A percentile compares a stretch with the other conserved stretches of the same genome.
phyloP scores from a whole-genome alignment of 1,140 invertebrate genomes.

The Watersipora subatra region DNA sequence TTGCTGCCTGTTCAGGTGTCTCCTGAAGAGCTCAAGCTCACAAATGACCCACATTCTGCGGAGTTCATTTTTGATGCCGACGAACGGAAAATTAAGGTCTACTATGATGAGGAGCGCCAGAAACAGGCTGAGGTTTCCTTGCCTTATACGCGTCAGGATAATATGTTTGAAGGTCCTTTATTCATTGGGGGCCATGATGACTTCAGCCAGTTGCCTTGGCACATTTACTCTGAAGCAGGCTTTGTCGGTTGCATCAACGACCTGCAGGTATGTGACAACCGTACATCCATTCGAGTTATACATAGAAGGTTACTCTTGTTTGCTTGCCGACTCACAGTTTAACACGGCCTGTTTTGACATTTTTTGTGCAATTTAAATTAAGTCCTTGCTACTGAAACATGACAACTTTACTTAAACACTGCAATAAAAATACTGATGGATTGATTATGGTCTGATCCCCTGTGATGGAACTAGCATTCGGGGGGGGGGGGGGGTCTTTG shows the following conservation, averaged over 20 bases:
- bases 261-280: background rate
- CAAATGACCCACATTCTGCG: background rate
- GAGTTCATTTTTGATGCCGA: background rate
- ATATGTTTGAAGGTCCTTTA: background rate
- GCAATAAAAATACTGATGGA: no score
- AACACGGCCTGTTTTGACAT: no score
- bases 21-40: no score
- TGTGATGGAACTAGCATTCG: no score
- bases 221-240: background rate
- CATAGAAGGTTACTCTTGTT: no score
- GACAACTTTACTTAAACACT: no score
- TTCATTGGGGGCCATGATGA: background rate
- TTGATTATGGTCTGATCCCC: no score
- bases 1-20: no score
- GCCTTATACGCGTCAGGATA: background rate
- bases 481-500: no score
- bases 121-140: background rate
- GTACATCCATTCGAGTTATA: background rate
- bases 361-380: no score
- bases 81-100: background rate
- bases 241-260: background rate
- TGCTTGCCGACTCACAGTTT: no score
- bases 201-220: background rate
- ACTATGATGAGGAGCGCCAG: background rate
- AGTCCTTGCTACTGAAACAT: no score